These are phyloP conservation scores for Festucalex cinctus DNA, from an alignment of 2,113 vertebrate species.

Conservation along the genomic window DNA sequence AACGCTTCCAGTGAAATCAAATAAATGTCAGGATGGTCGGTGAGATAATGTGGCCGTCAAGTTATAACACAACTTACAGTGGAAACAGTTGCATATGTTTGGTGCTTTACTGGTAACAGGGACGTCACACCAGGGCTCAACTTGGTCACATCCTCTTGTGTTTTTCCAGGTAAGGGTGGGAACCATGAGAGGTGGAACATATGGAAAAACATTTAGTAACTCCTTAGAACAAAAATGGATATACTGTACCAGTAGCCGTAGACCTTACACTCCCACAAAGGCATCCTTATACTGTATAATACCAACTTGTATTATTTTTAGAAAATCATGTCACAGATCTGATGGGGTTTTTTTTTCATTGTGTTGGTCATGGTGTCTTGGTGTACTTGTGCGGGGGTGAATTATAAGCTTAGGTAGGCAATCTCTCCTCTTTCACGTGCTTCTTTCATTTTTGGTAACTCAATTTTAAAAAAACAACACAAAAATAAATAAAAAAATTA, in stretches of 20 bases:
- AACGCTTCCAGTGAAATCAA: neutral
- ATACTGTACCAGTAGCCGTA: neutral
- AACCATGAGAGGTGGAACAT: neutral
- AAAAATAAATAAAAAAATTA: too few relatives aligned
- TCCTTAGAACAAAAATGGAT: neutral
- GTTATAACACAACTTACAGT: neutral
- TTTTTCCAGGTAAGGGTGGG: slow-evolving; percentile 6
- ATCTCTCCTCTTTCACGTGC: too few relatives aligned
- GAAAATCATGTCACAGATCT: too few relatives aligned
- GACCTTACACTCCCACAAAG: too few relatives aligned
- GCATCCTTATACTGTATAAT: too few relatives aligned
- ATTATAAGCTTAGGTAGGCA: too few relatives aligned
- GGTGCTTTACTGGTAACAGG: neutral
- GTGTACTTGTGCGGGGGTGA: too few relatives aligned
- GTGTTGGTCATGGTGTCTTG: too few relatives aligned
- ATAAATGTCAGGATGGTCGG: neutral
- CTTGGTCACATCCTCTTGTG: neutral
- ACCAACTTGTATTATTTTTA: too few relatives aligned
- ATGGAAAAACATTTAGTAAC: neutral
- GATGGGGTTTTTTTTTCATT: too few relatives aligned
- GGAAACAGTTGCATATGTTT: neutral
- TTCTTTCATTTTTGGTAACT: too few relatives aligned
- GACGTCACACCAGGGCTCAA: neutral
- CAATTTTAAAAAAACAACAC: too few relatives aligned
- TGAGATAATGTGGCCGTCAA: neutral